A percentile compares a stretch with the other conserved stretches of the same genome.
Evolutionary conservation across 2,888 invertebrate species (phyloP).

Genomic region (Nomada lathburiana): DNA sequence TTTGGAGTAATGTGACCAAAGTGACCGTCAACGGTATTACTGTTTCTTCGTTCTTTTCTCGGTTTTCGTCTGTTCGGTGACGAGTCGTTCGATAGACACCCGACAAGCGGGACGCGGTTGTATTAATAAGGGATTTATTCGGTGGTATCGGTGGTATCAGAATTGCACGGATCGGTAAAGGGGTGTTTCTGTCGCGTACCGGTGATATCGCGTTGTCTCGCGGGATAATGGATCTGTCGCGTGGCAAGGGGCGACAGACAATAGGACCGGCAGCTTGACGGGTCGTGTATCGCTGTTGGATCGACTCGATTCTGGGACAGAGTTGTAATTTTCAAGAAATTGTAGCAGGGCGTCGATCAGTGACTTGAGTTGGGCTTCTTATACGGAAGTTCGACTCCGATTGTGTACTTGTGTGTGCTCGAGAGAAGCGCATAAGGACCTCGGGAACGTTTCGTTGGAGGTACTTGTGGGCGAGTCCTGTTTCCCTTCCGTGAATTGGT

Average conservation of each 20-base stretch:
- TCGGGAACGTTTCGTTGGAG: background rate
- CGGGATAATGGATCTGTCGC: slow-evolving; percentile 58
- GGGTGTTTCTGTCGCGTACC: background rate
- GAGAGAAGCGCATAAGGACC: background rate
- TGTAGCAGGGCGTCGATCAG: slow-evolving; percentile 41
- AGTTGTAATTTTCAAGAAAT: slow-evolving; percentile 62
- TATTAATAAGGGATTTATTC: too few relatives aligned
- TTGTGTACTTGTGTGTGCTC: background rate
- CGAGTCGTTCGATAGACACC: too few relatives aligned
- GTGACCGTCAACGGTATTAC: background rate
- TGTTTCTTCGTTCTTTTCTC: background rate
- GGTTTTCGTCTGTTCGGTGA: too few relatives aligned
- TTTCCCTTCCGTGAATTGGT: slow-evolving; percentile 22
- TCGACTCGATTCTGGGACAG: slow-evolving; percentile 13
- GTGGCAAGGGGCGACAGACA: slow-evolving; percentile 55
- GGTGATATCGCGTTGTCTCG: slow-evolving; percentile 42
- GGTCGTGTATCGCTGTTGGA: slow-evolving; percentile 13
- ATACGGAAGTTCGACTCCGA: background rate
- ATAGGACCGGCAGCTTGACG: slow-evolving; percentile 48
- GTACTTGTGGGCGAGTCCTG: background rate
- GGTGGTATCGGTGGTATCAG: too few relatives aligned
- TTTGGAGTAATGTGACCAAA: slow-evolving; percentile 14
- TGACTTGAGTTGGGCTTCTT: background rate
- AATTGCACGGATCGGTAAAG: too few relatives aligned
- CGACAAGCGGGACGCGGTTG: background rate